Evolutionary conservation across 2,113 vertebrate genomes (phyloP).

Genomic region (Microcebus griseorufus): DNA sequence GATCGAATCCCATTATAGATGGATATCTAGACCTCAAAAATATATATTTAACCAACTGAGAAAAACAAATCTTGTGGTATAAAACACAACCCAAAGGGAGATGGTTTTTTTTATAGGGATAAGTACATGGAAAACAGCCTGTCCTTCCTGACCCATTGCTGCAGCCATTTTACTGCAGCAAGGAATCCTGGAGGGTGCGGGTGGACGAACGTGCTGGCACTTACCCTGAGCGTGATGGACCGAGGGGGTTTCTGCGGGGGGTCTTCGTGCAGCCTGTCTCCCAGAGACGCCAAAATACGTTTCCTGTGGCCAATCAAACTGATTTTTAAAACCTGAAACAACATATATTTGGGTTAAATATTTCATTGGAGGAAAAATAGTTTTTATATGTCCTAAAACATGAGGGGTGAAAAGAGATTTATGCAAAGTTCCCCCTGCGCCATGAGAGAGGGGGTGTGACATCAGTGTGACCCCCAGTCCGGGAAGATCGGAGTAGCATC

Average conservation of each 20-base stretch:
- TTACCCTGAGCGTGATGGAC: constrained; percentile 96
- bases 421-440: neutral
- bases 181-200: neutral
- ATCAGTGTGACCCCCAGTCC: neutral
- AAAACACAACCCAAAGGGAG: neutral
- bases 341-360: constrained; percentile 58
- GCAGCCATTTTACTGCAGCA: neutral
- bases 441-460: neutral
- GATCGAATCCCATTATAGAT: neutral
- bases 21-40: constrained; percentile 19
- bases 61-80: neutral
- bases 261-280: constrained; percentile 97
- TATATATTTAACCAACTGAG: neutral
- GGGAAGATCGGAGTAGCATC: fast-evolving
- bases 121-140: neutral
- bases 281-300: constrained; percentile 95
- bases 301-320: constrained; percentile 96
- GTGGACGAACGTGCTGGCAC: constrained; percentile 54
- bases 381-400: constrained; percentile 8
- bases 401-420: neutral
- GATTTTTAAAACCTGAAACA: constrained; percentile 95
- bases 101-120: neutral
- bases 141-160: neutral
- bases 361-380: neutral
- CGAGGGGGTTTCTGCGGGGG: constrained; percentile 96